A percentile compares a stretch with the other conserved stretches of the same genome.
These are phyloP conservation scores for Drosophila meridiana DNA, from an alignment of 2,888 invertebrate species.

Conservation along the genomic window DNA sequence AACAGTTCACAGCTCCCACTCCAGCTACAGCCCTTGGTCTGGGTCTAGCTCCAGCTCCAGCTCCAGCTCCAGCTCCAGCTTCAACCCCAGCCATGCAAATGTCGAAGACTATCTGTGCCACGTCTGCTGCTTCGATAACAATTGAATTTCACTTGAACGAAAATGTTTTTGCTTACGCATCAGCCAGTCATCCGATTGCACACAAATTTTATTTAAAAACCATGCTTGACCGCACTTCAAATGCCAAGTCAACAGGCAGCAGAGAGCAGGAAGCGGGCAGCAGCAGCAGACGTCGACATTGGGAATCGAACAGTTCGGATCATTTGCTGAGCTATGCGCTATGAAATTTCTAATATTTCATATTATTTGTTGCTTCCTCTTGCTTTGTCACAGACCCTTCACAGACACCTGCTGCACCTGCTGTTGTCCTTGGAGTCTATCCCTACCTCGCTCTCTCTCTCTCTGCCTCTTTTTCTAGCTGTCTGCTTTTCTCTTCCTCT, in stretches of 20 bases:
- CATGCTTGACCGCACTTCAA: slow-evolving; percentile 71
- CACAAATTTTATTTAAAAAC: slow-evolving; percentile 51
- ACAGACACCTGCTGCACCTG: slow-evolving; percentile 63
- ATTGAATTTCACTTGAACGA: slow-evolving; percentile 55
- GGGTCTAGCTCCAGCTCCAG: not conserved
- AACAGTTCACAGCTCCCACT: slow-evolving; percentile 9
- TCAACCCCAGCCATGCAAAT: slow-evolving; percentile 45
- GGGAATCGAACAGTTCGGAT: slow-evolving; percentile 17
- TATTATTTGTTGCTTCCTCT: slow-evolving; percentile 35
- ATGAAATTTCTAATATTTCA: slow-evolving; percentile 41
- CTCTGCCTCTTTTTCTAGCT: not conserved
- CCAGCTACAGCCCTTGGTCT: not conserved
- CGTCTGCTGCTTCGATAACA: slow-evolving; percentile 41
- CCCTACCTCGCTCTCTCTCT: not conserved
- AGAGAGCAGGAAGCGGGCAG: slow-evolving; percentile 21
- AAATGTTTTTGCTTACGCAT: slow-evolving; percentile 67
- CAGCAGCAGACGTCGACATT: slow-evolving; percentile 7
- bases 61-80: not conserved
- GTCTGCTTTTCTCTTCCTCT: not conserved
- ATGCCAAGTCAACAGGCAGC: slow-evolving; percentile 59
- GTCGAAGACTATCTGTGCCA: slow-evolving; percentile 29
- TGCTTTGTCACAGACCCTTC: slow-evolving; percentile 44
- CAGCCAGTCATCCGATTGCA: slow-evolving; percentile 5
- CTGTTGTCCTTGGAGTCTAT: not conserved
- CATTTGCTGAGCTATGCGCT: slow-evolving; percentile 62